phyloP scores from a whole-genome alignment of 2,888 invertebrate genomes.

The Himalopsyche tibetana region DNA sequence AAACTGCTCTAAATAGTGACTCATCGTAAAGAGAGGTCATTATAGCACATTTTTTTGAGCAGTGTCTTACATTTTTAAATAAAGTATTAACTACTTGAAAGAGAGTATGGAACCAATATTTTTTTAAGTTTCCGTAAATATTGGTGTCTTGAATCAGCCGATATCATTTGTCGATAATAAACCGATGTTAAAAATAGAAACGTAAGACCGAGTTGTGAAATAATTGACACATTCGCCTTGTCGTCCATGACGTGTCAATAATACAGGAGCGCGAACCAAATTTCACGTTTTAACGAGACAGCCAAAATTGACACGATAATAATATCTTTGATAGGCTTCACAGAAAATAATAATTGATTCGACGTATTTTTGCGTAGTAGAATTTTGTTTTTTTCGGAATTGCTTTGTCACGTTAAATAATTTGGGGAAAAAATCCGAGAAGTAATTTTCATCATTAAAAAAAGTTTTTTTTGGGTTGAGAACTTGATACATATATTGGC shows the following conservation, averaged over 20 bases:
- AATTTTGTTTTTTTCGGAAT: background rate
- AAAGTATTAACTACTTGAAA: too few species aligned
- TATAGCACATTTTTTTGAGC: too few species aligned
- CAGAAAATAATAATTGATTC: slow-evolving; percentile 9
- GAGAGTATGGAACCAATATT: too few species aligned
- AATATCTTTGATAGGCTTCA: background rate
- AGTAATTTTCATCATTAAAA: slow-evolving; percentile 3
- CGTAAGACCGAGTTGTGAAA: background rate
- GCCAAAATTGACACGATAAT: slow-evolving; percentile 1
- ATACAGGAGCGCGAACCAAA: background rate
- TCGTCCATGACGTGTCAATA: background rate
- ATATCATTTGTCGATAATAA: too few species aligned
- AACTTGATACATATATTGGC: too few species aligned
- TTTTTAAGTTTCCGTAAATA: too few species aligned
- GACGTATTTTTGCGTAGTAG: background rate
- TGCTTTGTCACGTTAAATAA: slow-evolving; percentile 18
- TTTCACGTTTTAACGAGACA: background rate
- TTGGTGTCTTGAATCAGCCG: too few species aligned
- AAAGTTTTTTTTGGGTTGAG: too few species aligned
- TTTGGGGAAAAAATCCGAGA: background rate
- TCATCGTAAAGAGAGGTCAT: too few species aligned
- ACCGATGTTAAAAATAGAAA: too few species aligned
- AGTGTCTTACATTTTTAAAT: too few species aligned
- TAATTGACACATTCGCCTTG: background rate
- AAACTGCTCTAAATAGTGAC: too few species aligned